Evolutionary conservation across 2,113 vertebrate species (phyloP).

Genomic region (Accipiter cooperii): DNA sequence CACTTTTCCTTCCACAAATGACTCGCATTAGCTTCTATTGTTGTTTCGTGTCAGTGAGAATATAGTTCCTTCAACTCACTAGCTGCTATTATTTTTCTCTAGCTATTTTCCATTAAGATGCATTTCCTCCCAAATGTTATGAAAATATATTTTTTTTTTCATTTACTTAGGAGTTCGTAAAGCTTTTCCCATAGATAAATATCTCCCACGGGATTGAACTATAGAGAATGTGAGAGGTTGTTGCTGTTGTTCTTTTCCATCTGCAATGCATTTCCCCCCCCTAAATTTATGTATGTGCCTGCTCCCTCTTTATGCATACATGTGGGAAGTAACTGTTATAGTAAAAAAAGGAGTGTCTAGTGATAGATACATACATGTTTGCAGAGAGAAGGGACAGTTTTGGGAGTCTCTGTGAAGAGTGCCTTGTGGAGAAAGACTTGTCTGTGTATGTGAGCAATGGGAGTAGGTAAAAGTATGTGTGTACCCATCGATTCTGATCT

Average conservation of each 20-base stretch:
- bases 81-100: conserved; percentile 53
- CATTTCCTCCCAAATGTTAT: conserved; percentile 53
- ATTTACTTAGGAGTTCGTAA: conserved; percentile 1
- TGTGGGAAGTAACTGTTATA: background rate
- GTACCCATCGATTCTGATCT: background rate
- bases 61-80: conserved; percentile 56
- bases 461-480: background rate
- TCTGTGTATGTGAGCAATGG: background rate
- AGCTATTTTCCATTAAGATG: conserved; percentile 51
- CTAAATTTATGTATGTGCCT: background rate
- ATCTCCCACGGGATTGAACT: conserved; percentile 1
- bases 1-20: conserved; percentile 67
- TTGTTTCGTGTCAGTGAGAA: conserved; percentile 60
- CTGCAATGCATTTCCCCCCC: background rate
- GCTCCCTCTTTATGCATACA: background rate
- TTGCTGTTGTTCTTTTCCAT: background rate
- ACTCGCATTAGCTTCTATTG: conserved; percentile 70
- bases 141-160: background rate
- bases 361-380: background rate
- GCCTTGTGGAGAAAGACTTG: background rate
- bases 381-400: background rate
- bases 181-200: conserved; percentile 27
- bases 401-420: background rate
- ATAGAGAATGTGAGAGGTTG: background rate
- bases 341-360: background rate